Evolutionary conservation across 2,888 invertebrate species (phyloP), one percentile per base, ranked within the genome.

Genomic region (Brachypalpus laphriformis): DNA sequence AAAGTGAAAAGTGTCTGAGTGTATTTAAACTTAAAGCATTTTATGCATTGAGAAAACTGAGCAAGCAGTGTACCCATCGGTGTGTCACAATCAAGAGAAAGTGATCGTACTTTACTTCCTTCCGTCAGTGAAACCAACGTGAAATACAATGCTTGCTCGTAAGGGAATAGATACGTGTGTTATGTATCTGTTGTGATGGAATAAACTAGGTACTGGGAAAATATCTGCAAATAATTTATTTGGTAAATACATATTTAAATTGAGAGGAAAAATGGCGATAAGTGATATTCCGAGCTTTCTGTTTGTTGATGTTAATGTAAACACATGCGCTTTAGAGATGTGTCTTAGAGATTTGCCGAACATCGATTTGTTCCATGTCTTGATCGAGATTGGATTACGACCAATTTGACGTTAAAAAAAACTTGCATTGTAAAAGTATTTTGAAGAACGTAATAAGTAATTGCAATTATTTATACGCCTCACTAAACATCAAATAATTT

Each of bases 1-100:
- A 42, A 22, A 42, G 16, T 75, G 40, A 22, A 56, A 63, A 31
- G 40, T 61, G 40, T 18, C 18, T 16, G 4, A 42, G 11, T 11
- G 25, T 37, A 4, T 8, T 45, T 22, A 31, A 14, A 25, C 14
- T 11, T 9, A 40, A 37, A 18, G 47, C 25, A 9, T 47, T 57
- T 9, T 31, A 22, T 16, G 31, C 42, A 14, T 25, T 22, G 16
- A 45, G 28, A 49, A 65, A 81, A 54, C 7, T 2, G 28, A 37
- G 20, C 5, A 3, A 8, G 47, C 18, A 47, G 40, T 34, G 42
- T 18, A 56, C 51, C 45, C 61, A 72, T 71, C 72, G 56, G 72
- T 78, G 82, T 82, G 77, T 82, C 72, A 82, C 66, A 65, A 51
- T 71, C 14, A 28, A 71, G 82, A 68, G 82, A 82, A 82, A 82